phyloP scores from a whole-genome alignment of 2,113 vertebrate species.

The Percina caprodes region DNA sequence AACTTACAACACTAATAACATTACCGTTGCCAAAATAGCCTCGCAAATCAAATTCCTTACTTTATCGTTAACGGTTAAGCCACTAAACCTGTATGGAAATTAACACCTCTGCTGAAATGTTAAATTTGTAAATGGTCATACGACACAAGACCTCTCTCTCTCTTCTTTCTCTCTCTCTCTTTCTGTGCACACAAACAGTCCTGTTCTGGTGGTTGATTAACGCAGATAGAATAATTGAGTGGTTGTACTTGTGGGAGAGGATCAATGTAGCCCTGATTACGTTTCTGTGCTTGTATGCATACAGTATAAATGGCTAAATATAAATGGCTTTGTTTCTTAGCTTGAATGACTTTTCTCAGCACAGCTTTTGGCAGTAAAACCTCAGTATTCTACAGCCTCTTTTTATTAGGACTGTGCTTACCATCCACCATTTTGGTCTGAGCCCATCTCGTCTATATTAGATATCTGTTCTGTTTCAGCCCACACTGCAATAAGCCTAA shows the following conservation, averaged over 20 bases:
- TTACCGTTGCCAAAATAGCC: no score
- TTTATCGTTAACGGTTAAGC: no score
- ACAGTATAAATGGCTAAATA: no score
- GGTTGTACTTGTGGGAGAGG: conserved; percentile 3
- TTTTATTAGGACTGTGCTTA: conserved; percentile 51
- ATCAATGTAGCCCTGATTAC: conserved; percentile 1
- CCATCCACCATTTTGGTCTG: conserved; percentile 70
- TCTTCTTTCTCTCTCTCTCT: no score
- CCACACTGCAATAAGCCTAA: conserved; percentile 78
- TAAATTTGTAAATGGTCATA: no score
- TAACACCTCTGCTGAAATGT: no score
- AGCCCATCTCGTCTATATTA: conserved; percentile 69
- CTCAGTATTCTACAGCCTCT: conserved; percentile 2
- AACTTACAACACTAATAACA: no score
- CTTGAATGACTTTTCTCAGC: conserved; percentile 31
- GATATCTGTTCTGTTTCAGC: conserved; percentile 69
- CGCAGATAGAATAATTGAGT: not conserved
- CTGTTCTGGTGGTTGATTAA: no score
- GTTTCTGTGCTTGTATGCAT: not conserved
- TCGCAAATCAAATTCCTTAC: no score
- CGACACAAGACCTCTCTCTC: no score
- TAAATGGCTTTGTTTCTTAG: conserved; percentile 13
- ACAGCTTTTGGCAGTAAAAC: conserved; percentile 36
- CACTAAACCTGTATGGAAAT: no score
- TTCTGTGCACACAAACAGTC: no score